Percentiles rank a stretch among this genome's conserved stretches.
Conservation (phyloP, 2,888 invertebrate genomes). For the Lepidocyrtoides sp. region DNA sequence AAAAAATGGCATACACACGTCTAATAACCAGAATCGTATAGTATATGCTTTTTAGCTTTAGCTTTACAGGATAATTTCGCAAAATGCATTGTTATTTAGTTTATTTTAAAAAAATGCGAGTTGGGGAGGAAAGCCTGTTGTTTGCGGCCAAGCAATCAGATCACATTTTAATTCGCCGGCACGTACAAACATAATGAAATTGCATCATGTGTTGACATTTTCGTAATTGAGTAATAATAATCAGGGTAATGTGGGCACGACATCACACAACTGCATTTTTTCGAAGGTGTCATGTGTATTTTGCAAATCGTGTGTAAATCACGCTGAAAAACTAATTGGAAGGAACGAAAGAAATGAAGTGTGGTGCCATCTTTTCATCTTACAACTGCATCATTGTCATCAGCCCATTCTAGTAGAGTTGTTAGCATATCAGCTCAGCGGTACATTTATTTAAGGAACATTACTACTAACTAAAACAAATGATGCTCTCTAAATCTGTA, state of each 20-base stretch:
- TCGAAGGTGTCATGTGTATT: constrained; percentile 2
- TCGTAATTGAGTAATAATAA: constrained; percentile 51
- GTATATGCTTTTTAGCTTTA: neutral
- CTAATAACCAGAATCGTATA: too few relatives aligned
- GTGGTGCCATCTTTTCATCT: constrained; percentile 51
- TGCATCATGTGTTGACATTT: constrained; percentile 52
- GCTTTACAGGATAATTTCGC: constrained; percentile 12
- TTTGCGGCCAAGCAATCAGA: neutral
- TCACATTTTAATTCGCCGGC: constrained; percentile 26
- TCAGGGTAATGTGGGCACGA: constrained; percentile 32
- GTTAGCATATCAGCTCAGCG: neutral
- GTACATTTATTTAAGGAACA: constrained; percentile 9
- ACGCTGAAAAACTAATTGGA: constrained; percentile 20
- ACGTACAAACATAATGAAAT: constrained; percentile 32
- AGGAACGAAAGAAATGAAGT: too few relatives aligned
- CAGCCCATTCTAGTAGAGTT: neutral
- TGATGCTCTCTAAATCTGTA: neutral
- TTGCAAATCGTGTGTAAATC: constrained; percentile 8
- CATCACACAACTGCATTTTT: constrained; percentile 17
- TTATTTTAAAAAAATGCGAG: neutral
- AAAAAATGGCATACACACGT: neutral
- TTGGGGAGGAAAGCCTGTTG: neutral
- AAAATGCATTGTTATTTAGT: neutral
- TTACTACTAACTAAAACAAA: constrained; percentile 1
- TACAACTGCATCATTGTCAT: constrained; percentile 21